Base-by-base conservation (phyloP, 2,113 vertebrate species). In the Tachysurus vachellii region DNA sequence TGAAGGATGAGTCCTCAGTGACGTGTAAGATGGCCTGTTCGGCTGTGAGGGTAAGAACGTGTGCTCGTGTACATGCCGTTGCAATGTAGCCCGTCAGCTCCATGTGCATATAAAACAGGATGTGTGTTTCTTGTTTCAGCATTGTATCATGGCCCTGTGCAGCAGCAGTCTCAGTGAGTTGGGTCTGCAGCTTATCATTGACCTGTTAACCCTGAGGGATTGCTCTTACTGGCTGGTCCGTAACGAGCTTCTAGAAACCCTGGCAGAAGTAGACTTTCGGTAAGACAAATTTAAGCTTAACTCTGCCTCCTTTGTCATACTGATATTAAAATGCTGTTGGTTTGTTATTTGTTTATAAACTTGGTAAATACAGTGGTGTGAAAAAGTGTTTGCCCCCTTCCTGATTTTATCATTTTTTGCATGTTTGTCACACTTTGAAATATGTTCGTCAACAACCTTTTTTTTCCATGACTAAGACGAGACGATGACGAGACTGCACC, bases 161-260 rank as follows among this genome's bases (percentile, higher is more conserved):
- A 96, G 93, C 90, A 99, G 98, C 89, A 96, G 95, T 76, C 94
- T 96, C 86, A 99, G 98, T 86, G 96, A 97, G 16, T 92, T 97
- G 0, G 98, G 98, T n/a, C 91, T 99, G 23, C 97, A 97, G 75
- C 89, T 99, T 88, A 87, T 98, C 64, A 94, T 97, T 2, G 94
- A 99, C 87, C 89, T 99, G 73, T 94, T 99, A 62, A 91, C 95
- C 0, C 92, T 99, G 89, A 96, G 94, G 92, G 96, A 96, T 70
- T 98, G 96, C 28, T 97, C 98, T 1, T 99, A 99, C 9, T 99
- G 98, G 98, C 94, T 99, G 1, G 98, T 99, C 84, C 95, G 98
- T 89, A 99, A 97, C 0, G 98, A 99, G 91, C 96, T 99, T 56
- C 89, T 99, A 89, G 98, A 99, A 88, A 99, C 97, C 0, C 91